Base-by-base conservation (phyloP, 1,140 invertebrate species). In the Pachyrhynchus sulphureomaculatus region DNA sequence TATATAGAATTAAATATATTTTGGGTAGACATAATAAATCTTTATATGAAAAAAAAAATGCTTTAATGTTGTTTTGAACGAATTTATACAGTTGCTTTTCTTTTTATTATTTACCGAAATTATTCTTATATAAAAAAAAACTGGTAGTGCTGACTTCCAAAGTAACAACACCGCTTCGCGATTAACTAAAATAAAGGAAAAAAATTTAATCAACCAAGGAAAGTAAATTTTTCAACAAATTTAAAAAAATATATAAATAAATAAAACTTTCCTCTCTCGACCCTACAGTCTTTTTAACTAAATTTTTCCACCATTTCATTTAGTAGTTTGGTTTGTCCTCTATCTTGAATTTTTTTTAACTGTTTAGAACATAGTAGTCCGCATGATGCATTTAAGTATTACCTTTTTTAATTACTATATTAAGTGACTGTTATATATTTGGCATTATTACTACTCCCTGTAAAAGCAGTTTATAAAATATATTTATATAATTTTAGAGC, bases 401-500 rank as follows among this genome's bases (percentile, higher is more conserved):
- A n/a, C 34, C 34, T 17, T 49, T 49, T 10, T 41, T 62, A 42
- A 58, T 17, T 36, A 37, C 18, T 53, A 24, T 15, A 53, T 54
- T 29, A 34, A 36, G 24, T 56, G 42, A 47, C 15, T 36, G 53
- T 56, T 55, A 60, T 52, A 52, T 68, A 68, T 68, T 68, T 65
- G 66, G 66, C 66, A 68, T 68, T 68, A 65, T 68, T 68, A 62
- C 47, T 62, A 68, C 66, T 68, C 58, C 64, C 59, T 62, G 55
- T 64, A 58, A 65, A 45, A 67, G 65, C 62, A 62, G 57, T 32
- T 65, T 44, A 58, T 65, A 49, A 41, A 51, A 57, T 57, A 47
- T 20, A 41, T 17, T 45, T 23, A n/a, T 20, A 37, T 54, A 36
- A 34, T 29, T 34, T 39, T 62, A 53, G 32, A 24, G 32, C 36